Percentiles rank a stretch among this genome's conserved stretches.
Conservation (phyloP, 2,888 invertebrate genomes). For the Podotricha telesiphe region DNA sequence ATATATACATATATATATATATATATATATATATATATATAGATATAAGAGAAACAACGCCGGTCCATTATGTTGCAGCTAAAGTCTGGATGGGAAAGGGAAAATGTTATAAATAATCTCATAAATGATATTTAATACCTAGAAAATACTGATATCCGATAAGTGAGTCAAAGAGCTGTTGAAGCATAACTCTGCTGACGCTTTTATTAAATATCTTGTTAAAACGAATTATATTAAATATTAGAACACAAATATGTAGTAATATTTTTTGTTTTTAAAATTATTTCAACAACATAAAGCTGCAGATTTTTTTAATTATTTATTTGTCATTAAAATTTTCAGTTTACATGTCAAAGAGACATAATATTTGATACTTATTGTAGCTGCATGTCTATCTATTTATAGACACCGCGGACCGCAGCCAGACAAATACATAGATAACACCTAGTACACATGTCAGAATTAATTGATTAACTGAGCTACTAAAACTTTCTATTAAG, state of each 20-base stretch:
- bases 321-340: neutral
- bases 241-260: too few species aligned
- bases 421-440: neutral
- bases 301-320: neutral
- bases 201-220: constrained; percentile 4
- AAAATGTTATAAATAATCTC: constrained; percentile 4
- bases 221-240: neutral
- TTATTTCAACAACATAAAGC: neutral
- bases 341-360: neutral
- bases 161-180: constrained; percentile 9
- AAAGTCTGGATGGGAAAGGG: neutral
- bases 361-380: constrained; percentile 9
- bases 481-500: too few species aligned
- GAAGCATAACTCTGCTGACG: constrained; percentile 1
- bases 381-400: constrained; percentile 2
- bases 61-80: neutral
- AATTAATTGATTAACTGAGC: neutral
- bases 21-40: too few species aligned
- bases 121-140: constrained; percentile 27
- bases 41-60: neutral
- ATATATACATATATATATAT: too few species aligned
- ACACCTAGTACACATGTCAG: neutral
- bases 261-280: neutral
- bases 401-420: constrained; percentile 1
- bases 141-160: constrained; percentile 10